Conservation (phyloP, 2,888 invertebrate species). For the Margaritifera margaritifera region DNA sequence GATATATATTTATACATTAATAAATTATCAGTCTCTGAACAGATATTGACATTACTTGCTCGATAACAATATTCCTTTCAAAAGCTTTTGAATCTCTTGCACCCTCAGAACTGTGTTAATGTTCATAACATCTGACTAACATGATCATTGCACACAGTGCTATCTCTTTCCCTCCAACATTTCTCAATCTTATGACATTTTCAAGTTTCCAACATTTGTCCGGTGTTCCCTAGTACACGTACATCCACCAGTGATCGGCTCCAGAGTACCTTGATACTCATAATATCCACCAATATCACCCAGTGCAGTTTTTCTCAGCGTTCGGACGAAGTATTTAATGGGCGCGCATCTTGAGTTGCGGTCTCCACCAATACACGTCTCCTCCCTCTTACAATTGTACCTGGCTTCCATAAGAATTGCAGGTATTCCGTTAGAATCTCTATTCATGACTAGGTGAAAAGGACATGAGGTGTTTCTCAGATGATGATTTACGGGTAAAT, state of each 20-base stretch:
- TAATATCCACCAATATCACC: slow-evolving; percentile 11
- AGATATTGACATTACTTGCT: too few relatives aligned
- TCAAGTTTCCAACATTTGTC: too few relatives aligned
- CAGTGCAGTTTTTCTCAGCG: slow-evolving; percentile 19
- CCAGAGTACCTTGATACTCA: slow-evolving; percentile 12
- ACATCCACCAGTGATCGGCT: slow-evolving; percentile 26
- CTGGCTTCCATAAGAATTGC: slow-evolving; percentile 20
- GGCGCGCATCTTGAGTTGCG: slow-evolving; percentile 18
- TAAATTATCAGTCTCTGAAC: too few relatives aligned
- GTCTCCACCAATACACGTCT: slow-evolving; percentile 12
- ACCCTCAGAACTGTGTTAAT: too few relatives aligned
- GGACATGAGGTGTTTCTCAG: slow-evolving; percentile 13
- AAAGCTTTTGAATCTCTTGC: too few relatives aligned
- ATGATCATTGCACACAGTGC: too few relatives aligned
- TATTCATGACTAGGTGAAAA: slow-evolving; percentile 26
- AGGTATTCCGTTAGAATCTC: slow-evolving; percentile 21
- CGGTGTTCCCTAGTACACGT: slow-evolving; percentile 10
- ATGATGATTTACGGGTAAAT: too few relatives aligned
- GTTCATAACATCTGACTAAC: too few relatives aligned
- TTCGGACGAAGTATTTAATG: slow-evolving; percentile 17
- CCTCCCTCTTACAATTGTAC: slow-evolving; percentile 20
- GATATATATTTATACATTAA: too few relatives aligned
- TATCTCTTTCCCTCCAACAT: too few relatives aligned
- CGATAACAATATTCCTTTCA: too few relatives aligned
- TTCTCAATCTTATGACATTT: too few relatives aligned